Conservation (phyloP, 2,888 invertebrate species). For the Coecobrya sp. region DNA sequence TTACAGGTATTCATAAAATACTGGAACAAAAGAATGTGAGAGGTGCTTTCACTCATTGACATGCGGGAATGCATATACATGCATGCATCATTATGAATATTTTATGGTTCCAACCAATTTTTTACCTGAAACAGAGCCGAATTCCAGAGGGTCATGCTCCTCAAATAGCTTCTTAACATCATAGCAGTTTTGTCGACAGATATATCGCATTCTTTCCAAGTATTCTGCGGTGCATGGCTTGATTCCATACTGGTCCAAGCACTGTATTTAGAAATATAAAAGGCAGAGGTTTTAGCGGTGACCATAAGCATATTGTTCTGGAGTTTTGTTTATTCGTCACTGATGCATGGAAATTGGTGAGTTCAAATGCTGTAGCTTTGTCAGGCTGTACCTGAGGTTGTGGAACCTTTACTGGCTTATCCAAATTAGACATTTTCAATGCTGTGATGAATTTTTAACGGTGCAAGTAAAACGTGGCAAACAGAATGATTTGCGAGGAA, state of each 20-base stretch:
- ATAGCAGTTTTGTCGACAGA: constrained; percentile 78
- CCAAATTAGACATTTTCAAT: constrained; percentile 83
- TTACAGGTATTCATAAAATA: too few relatives aligned
- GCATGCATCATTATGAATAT: not conserved
- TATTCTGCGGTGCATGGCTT: constrained; percentile 86
- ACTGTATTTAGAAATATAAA: constrained; percentile 66
- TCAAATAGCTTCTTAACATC: constrained; percentile 83
- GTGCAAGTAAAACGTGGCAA: too few relatives aligned
- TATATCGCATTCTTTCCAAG: constrained; percentile 84
- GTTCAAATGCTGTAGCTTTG: too few relatives aligned
- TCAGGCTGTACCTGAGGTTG: constrained; percentile 85
- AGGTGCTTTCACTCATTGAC: not conserved
- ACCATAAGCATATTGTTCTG: too few relatives aligned
- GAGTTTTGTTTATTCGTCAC: too few relatives aligned
- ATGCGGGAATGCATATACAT: not conserved
- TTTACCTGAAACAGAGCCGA: constrained; percentile 85
- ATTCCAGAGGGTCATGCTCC: constrained; percentile 86
- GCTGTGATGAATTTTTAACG: not conserved
- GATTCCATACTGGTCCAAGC: constrained; percentile 85
- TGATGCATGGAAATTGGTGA: too few relatives aligned
- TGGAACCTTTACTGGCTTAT: constrained; percentile 80
- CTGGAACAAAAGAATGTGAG: not conserved
- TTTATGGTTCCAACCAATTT: not conserved
- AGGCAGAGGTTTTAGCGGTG: not conserved
- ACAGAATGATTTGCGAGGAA: not conserved